Evolutionary conservation across 1,140 invertebrate genomes (phyloP).

Genomic region (Cherax quadricarinatus): DNA sequence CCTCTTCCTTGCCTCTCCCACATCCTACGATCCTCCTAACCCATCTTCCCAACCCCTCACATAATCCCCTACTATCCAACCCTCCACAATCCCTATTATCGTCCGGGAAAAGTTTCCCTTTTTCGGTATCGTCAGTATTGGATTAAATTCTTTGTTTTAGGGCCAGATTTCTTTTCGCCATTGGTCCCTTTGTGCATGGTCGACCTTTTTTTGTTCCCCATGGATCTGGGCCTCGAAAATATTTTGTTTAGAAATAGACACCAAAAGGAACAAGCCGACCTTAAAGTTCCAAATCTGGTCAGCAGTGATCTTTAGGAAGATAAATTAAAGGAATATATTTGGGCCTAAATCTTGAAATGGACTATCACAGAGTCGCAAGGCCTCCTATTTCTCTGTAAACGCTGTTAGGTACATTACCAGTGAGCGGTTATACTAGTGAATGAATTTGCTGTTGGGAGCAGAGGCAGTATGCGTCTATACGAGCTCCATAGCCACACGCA

Average conservation of each 20-base stretch:
- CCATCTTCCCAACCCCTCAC: neutral
- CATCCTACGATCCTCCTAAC: neutral
- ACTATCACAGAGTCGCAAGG: too few species aligned
- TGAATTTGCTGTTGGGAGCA: too few species aligned
- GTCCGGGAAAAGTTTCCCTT: neutral
- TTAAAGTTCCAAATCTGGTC: neutral
- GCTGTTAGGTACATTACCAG: too few species aligned
- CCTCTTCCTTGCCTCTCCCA: neutral
- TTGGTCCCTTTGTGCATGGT: slow-evolving; percentile 8
- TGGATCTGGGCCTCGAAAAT: neutral
- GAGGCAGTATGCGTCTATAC: too few species aligned
- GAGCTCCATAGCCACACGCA: too few species aligned
- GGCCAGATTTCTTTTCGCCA: neutral
- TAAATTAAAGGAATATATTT: too few species aligned
- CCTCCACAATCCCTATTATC: slow-evolving; percentile 6
- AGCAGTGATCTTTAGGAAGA: neutral
- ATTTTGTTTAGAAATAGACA: neutral
- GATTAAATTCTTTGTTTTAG: slow-evolving; percentile 16
- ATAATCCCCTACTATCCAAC: neutral
- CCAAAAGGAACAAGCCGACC: neutral
- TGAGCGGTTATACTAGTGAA: too few species aligned
- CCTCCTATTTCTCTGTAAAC: too few species aligned
- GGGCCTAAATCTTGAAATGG: too few species aligned
- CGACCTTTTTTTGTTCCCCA: neutral
- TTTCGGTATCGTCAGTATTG: neutral